A percentile compares a stretch with the other conserved stretches of the same genome.
These are phyloP conservation scores for Centruroides sculpturatus DNA, from an alignment of 1,140 invertebrate genomes.

Conservation along the genomic window DNA sequence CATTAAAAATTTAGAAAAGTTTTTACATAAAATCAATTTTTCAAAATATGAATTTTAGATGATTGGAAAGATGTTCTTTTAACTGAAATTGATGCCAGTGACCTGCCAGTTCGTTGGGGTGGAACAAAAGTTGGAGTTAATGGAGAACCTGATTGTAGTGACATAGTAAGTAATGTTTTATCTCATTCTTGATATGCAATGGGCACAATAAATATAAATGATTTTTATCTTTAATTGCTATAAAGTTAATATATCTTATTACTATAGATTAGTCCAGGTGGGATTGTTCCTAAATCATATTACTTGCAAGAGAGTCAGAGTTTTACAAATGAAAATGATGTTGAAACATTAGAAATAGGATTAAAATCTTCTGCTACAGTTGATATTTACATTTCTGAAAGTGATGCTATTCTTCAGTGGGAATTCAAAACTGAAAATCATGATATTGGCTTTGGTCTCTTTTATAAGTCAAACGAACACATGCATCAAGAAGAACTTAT, in stretches of 20 bases:
- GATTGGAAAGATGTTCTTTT: constrained; percentile 61
- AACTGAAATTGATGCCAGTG: constrained; percentile 45
- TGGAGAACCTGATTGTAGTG: constrained; percentile 36
- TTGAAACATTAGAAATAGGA: neutral
- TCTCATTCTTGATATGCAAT: too few species aligned
- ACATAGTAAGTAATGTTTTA: too few species aligned
- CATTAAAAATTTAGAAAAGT: too few species aligned
- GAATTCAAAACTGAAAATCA: constrained; percentile 69
- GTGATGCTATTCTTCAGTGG: constrained; percentile 57
- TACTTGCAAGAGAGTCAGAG: neutral
- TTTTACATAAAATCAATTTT: constrained; percentile 18
- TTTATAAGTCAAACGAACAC: constrained; percentile 39
- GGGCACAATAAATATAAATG: too few species aligned
- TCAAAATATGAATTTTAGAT: constrained; percentile 32
- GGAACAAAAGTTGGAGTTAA: constrained; percentile 53
- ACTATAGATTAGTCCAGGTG: neutral
- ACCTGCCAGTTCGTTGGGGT: constrained; percentile 66
- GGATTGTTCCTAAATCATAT: neutral
- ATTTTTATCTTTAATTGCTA: too few species aligned
- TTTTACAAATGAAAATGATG: neutral
- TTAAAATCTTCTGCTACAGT: constrained; percentile 23
- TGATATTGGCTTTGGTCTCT: constrained; percentile 74
- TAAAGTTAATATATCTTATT: too few species aligned
- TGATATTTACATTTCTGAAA: constrained; percentile 43
- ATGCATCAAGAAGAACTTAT: constrained; percentile 47